phyloP scores from a whole-genome alignment of 2,888 invertebrate species.

The Toxonevra muliebris region DNA sequence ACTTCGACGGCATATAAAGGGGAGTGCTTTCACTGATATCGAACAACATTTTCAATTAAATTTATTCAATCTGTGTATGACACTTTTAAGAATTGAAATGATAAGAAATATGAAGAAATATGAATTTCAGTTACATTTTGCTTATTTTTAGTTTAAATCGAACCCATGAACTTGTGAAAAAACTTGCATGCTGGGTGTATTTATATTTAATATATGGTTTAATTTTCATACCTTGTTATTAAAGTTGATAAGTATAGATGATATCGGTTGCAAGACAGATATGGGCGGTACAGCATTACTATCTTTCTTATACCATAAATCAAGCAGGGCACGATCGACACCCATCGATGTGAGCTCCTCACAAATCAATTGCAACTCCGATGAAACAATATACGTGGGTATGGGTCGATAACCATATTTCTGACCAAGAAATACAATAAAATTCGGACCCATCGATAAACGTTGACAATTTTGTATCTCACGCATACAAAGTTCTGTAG shows the following conservation, averaged over 20 bases:
- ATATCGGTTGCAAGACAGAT: conserved; percentile 95
- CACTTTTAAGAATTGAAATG: too few species aligned
- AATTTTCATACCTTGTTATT: conserved; percentile 84
- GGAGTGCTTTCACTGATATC: too few species aligned
- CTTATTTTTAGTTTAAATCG: too few species aligned
- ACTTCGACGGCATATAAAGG: too few species aligned
- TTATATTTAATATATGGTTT: conserved; percentile 42
- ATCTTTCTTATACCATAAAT: conserved; percentile 96
- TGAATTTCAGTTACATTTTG: too few species aligned
- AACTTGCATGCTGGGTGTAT: not conserved
- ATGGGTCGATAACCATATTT: conserved; percentile 98
- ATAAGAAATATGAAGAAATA: too few species aligned
- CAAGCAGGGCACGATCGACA: conserved; percentile 82
- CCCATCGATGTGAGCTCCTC: conserved; percentile 86
- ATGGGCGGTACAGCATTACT: conserved; percentile 95
- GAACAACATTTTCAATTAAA: too few species aligned
- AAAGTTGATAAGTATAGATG: conserved; percentile 95
- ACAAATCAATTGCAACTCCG: conserved; percentile 85
- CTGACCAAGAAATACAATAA: conserved; percentile 96
- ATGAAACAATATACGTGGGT: conserved; percentile 92
- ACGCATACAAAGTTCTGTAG: conserved; percentile 96
- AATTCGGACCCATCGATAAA: conserved; percentile 97
- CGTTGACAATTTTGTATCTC: conserved; percentile 98
- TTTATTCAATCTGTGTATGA: too few species aligned
- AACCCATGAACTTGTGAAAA: not conserved